Base-by-base conservation (phyloP, 2,797 vertebrate species). In the Pristis pectinata region DNA sequence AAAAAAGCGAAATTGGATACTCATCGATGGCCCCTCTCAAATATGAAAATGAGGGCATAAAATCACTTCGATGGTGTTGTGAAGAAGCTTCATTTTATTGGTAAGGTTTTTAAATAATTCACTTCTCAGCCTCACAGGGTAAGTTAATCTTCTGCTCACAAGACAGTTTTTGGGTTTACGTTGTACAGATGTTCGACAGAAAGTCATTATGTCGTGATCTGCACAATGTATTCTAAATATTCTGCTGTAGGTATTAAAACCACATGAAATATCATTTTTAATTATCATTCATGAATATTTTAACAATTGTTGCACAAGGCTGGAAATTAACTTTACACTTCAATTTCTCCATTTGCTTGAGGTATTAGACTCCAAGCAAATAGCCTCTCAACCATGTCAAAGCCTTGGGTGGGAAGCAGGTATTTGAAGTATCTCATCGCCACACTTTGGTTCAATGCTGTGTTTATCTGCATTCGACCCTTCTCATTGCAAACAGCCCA, bases 271-370 rank as follows among this genome's bases (percentile, higher is more conserved):
- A 94, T 94, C 49, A 74, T 34, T 94, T 93, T 76, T 94, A 74
- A 94, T 94, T 94, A 76, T 49, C 41, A 76, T 74, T 72, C 70
- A 94, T 72, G 67, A 72, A 72, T 94, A 94, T 94, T 74, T 67
- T 94, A 94, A 94, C 37, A 93, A 34, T 5, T 34, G 44, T 53
- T 53, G 70, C 27, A 74, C 70, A 74, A 74, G 74, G 92, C 44
- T 34, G 53, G 70, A 53, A 53, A 91, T 67, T 91, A 91, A 64
- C 37, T 64, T 64, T 41, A 37, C 7, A 37, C 59, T 91, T 67
- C 59, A 37, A 61, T 41, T 67, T 91, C 64, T 64, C n/a, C 37
- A 7, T 91, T 91, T 67, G 34, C 49, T 91, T 59, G 61, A 37
- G 83, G 15, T n/a, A 59, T 34, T 87, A 13, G n/a, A 22, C 17